Percentiles rank a stretch among this genome's conserved stretches.
Evolutionary conservation across 2,113 vertebrate genomes (phyloP).

Genomic region (Ploceus nigricollis): DNA sequence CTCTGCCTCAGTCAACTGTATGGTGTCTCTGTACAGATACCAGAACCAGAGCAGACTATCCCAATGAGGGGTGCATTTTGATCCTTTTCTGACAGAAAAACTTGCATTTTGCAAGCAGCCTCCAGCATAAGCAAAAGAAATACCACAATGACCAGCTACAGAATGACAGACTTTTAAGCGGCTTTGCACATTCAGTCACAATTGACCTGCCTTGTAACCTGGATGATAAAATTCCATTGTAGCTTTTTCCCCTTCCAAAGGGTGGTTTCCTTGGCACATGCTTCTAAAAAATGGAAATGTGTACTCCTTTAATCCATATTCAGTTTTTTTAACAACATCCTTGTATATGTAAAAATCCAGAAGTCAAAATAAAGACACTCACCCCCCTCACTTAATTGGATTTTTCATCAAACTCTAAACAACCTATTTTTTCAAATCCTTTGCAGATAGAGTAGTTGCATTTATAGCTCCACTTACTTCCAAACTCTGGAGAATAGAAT

Average conservation of each 20-base stretch:
- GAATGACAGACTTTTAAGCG: neutral
- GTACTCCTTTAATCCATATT: neutral
- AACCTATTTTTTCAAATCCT: neutral
- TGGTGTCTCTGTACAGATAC: neutral
- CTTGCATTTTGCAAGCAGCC: neutral
- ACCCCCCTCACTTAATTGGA: neutral
- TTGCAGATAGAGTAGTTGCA: neutral
- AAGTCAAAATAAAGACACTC: neutral
- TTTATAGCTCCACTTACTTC: neutral
- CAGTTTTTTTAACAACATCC: neutral
- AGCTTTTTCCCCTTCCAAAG: neutral
- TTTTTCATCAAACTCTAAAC: neutral
- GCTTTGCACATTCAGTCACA: neutral
- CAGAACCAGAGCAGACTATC: neutral
- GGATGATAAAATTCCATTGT: neutral
- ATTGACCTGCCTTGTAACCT: neutral
- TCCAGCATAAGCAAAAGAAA: neutral
- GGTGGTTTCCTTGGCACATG: neutral
- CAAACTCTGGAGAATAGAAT: neutral
- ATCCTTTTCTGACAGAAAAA: neutral
- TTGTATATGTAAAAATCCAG: neutral
- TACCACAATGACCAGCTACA: neutral
- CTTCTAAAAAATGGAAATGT: neutral
- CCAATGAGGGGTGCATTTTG: neutral
- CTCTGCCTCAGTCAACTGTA: neutral